These are phyloP conservation scores for Flexamia atlantica DNA, from an alignment of 2,888 invertebrate genomes.

Conservation along the genomic window DNA sequence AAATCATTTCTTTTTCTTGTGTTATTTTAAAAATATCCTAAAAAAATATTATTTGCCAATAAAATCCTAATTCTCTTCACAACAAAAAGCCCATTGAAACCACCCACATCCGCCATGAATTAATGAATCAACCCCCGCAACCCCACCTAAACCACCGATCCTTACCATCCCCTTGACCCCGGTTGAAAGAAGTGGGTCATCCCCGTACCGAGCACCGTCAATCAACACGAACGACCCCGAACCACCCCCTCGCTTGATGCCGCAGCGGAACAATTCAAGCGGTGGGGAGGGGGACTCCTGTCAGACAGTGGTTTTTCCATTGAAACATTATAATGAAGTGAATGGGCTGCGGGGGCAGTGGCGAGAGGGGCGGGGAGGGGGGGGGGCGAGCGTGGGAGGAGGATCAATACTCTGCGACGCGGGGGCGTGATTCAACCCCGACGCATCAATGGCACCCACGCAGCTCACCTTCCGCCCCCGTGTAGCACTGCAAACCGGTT, in stretches of 20 bases:
- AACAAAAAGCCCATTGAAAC: too few species aligned
- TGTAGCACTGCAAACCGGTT: slow-evolving; percentile 44
- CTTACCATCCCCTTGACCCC: slow-evolving; percentile 13
- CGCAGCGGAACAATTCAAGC: background rate
- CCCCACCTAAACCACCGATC: background rate
- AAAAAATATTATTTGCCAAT: too few species aligned
- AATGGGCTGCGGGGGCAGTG: slow-evolving; percentile 29
- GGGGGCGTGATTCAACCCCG: slow-evolving; percentile 61
- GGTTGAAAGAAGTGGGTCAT: slow-evolving; percentile 1
- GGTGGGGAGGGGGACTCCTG: background rate
- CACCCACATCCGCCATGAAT: too few species aligned
- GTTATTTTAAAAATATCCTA: too few species aligned
- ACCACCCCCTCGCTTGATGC: background rate
- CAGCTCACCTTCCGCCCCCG: background rate
- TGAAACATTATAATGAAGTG: slow-evolving; percentile 52
- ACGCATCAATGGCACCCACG: slow-evolving; percentile 58
- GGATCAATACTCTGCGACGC: slow-evolving; percentile 62
- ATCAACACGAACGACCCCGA: background rate
- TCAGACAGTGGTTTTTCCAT: slow-evolving; percentile 30
- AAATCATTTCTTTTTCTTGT: too few species aligned
- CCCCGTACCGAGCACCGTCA: background rate
- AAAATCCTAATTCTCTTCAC: too few species aligned
- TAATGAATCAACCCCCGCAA: too few species aligned
- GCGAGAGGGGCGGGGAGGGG: slow-evolving; percentile 23
- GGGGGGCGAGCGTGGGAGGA: slow-evolving; percentile 45